Percentiles rank a stretch among this genome's conserved stretches.
These are phyloP conservation scores for Aythya fuligula DNA, from an alignment of 2,797 vertebrate species.

Conservation along the genomic window DNA sequence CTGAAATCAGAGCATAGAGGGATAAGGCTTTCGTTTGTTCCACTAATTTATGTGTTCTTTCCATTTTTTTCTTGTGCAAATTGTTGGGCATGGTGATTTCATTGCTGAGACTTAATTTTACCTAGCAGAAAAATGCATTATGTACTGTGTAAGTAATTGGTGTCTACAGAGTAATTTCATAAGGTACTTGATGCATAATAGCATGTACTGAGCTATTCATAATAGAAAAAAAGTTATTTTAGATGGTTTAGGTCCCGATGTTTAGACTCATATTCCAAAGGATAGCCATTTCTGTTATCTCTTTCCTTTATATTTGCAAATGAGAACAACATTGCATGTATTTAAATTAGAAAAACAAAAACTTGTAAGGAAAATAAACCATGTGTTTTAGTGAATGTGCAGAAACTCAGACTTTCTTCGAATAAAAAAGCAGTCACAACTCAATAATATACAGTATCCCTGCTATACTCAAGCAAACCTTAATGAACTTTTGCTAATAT, in stretches of 20 bases:
- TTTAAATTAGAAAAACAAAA: constrained; percentile 27
- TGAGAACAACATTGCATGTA: background rate
- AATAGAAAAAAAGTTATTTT: constrained; percentile 51
- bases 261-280: constrained; percentile 25
- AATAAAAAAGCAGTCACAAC: constrained; percentile 22
- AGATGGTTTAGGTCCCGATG: background rate
- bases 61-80: constrained; percentile 42
- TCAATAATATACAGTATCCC: background rate
- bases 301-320: constrained; percentile 37
- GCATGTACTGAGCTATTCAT: constrained; percentile 38
- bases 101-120: constrained; percentile 71
- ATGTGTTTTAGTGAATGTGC: constrained; percentile 11
- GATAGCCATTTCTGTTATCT: background rate
- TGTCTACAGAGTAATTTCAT: constrained; percentile 64
- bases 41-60: constrained; percentile 42
- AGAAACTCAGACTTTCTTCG: constrained; percentile 4
- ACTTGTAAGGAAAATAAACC: constrained; percentile 15
- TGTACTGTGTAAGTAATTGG: constrained; percentile 62
- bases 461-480: background rate
- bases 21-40: constrained; percentile 30
- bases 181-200: constrained; percentile 57
- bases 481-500: background rate
- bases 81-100: constrained; percentile 59
- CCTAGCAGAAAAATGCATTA: constrained; percentile 66
- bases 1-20: constrained; percentile 35